Base-by-base conservation (phyloP, 2,888 invertebrate genomes). In the Cylloceria caligata region DNA sequence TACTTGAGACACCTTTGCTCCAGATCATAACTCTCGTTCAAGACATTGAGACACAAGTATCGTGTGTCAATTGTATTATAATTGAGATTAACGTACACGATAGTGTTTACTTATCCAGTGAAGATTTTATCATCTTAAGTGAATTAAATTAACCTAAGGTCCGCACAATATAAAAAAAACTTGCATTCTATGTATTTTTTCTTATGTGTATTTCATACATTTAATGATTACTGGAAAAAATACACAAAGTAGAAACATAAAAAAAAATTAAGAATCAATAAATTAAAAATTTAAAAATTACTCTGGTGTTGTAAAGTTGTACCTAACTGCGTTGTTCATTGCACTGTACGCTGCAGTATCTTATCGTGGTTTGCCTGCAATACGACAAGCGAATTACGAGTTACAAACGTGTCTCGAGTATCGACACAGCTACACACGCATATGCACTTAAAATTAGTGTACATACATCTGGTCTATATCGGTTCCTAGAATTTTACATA, bases 401-500 rank as follows among this genome's bases (percentile, higher is more conserved):
- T 39, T 27, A 45, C 42, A 21, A 34, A 60, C 71, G 52, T 39
- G 47, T 55, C 7, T 36, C 19, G 71, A 19, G 42, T 42, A 60
- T 45, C 57, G 60, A 34, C 45, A 21, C 57, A 21, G 42, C 11
- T n/a, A 62, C 36, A 62, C 36, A 36, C 62, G 34, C 36, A 62
- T 36, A 36, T n/a, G 21, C 21, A 55, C 27, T 36, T 19, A 24
- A 62, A 47, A 62, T 47, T 30, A 36, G 19, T n/a, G n/a, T n/a
- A n/a, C 34, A 16, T 21, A 30, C n/a, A 60, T 64, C 19, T 27
- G 16, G 34, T 19, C 11, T 27, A 36, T 64, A 49, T 47, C 34
- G 30, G 71, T 71, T 71, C 57, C 57, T 71, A 57, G 71, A 71
- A 71, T 71, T 71, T 42, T 19, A 57, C 30, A 30, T 71, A 42